Conservation (phyloP, 2,888 invertebrate species). For the Caradrina clavipalpis region DNA sequence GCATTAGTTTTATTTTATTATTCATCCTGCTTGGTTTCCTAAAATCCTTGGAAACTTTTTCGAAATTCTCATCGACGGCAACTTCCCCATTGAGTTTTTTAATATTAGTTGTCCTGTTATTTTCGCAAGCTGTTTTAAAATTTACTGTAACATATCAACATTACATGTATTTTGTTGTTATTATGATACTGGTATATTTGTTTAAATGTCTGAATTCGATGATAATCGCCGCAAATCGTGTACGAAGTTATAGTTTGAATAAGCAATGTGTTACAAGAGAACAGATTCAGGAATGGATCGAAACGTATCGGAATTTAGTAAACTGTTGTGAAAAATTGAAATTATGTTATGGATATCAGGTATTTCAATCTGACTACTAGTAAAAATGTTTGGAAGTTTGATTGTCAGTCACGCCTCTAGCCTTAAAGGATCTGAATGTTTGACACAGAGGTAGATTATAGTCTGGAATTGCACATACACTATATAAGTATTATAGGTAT, state of each 20-base stretch:
- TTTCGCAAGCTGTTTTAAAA: constrained; percentile 13
- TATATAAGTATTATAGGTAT: too few relatives aligned
- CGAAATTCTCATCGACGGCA: background rate
- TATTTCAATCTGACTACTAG: background rate
- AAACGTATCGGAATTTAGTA: constrained; percentile 13
- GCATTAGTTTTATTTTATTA: background rate
- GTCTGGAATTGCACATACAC: too few relatives aligned
- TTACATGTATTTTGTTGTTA: background rate
- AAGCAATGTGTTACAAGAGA: background rate
- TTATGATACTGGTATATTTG: constrained; percentile 4
- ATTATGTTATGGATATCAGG: constrained; percentile 15
- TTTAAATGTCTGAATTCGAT: constrained; percentile 4
- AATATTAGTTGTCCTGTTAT: background rate
- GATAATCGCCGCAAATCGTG: background rate
- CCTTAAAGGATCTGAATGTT: too few relatives aligned
- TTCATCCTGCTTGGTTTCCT: background rate
- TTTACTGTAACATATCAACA: constrained; percentile 6
- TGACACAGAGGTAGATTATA: too few relatives aligned
- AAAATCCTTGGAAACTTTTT: background rate
- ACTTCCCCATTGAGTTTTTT: background rate
- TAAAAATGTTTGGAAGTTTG: too few relatives aligned
- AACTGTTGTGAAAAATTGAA: constrained; percentile 15
- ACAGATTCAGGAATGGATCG: constrained; percentile 19
- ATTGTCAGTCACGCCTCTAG: too few relatives aligned
- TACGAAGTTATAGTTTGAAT: background rate